Conservation (phyloP, 2,113 vertebrate genomes). For the Echinops telfairi region DNA sequence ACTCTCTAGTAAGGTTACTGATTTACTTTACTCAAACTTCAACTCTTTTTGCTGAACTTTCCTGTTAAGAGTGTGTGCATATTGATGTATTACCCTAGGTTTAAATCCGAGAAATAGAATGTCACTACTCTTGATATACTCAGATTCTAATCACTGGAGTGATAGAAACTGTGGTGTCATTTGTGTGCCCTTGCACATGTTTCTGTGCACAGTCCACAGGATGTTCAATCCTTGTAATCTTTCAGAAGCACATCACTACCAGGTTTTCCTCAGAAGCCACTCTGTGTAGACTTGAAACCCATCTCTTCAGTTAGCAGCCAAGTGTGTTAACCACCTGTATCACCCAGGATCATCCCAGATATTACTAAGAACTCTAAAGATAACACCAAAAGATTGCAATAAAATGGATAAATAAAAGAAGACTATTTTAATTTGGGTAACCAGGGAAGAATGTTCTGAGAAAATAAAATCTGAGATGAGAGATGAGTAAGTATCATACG, state of each 20-base stretch:
- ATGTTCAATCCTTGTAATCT: background rate
- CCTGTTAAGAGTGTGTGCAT: background rate
- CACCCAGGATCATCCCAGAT: background rate
- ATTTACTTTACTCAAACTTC: conserved; percentile 37
- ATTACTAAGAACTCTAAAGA: background rate
- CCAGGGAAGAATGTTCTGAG: background rate
- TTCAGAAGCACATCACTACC: background rate
- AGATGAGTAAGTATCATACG: background rate
- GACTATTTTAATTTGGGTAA: background rate
- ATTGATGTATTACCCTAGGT: background rate
- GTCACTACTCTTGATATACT: background rate
- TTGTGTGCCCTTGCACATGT: too few species aligned
- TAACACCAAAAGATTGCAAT: background rate
- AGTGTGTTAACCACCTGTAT: background rate
- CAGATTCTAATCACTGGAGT: background rate
- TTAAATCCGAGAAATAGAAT: background rate
- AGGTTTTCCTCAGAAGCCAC: too few species aligned
- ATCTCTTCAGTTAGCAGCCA: background rate
- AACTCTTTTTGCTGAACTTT: conserved; percentile 18
- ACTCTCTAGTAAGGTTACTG: background rate
- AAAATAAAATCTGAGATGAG: background rate
- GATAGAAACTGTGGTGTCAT: background rate
- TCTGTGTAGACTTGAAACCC: background rate
- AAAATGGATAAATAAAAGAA: background rate
- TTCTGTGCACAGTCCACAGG: too few species aligned